Conservation (phyloP, 2,113 vertebrate genomes). For the Rhinoptilus africanus region DNA sequence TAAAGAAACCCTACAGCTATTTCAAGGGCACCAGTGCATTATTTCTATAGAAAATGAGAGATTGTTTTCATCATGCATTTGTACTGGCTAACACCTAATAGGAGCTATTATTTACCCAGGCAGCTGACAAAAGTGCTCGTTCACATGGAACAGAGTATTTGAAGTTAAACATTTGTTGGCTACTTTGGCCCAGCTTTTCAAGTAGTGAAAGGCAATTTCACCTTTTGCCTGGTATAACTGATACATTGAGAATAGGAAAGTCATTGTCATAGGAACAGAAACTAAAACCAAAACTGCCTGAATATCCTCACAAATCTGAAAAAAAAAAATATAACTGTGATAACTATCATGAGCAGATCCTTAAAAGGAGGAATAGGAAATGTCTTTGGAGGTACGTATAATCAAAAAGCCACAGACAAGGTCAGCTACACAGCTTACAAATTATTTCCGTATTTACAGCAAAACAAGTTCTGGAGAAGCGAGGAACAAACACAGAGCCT, state of each 20-base stretch:
- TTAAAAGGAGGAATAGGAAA: background rate
- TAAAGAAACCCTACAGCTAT: constrained; percentile 22
- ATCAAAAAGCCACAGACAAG: background rate
- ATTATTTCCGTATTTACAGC: constrained; percentile 5
- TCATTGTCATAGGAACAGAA: background rate
- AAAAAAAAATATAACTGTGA: background rate
- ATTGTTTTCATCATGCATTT: constrained; percentile 8
- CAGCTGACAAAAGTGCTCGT: background rate
- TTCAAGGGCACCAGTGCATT: constrained; percentile 10
- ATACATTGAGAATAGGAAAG: background rate
- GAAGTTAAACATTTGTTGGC: constrained; percentile 9
- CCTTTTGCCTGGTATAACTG: background rate
- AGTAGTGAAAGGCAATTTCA: constrained; percentile 18
- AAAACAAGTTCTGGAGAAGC: background rate
- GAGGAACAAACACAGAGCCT: background rate
- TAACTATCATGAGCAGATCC: background rate
- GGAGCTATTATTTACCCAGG: background rate
- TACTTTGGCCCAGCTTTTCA: constrained; percentile 51
- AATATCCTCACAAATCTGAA: background rate
- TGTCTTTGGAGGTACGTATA: accelerated
- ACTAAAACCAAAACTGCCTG: background rate
- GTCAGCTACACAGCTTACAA: background rate
- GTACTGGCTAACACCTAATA: background rate
- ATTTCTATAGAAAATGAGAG: constrained; percentile 37
- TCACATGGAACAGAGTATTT: constrained; percentile 16